phyloP scores from a whole-genome alignment of 2,113 vertebrate genomes.

The Mystacornis crossleyi region DNA sequence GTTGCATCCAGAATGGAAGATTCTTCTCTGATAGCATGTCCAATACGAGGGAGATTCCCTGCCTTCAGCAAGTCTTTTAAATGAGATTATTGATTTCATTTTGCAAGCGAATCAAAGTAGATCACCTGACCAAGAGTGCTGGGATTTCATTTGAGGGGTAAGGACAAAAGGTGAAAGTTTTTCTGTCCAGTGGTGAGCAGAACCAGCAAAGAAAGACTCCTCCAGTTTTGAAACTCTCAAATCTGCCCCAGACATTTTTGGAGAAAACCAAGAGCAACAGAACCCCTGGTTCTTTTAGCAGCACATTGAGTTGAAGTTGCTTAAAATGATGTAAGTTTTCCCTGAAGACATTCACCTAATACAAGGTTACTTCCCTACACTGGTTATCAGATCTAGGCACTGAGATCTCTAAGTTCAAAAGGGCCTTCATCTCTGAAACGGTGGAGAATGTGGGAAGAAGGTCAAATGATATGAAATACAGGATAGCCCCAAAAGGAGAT shows the following conservation, averaged over 20 bases:
- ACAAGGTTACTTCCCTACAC: not conserved
- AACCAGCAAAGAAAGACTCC: not conserved
- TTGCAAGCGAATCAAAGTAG: not conserved
- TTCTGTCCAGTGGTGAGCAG: not conserved
- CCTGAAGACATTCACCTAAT: not conserved
- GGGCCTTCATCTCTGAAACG: not conserved
- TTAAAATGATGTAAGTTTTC: not conserved
- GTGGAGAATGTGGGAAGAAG: not conserved
- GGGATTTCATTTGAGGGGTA: not conserved
- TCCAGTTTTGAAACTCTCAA: not conserved
- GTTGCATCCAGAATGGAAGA: constrained; percentile 24
- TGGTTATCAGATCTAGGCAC: not conserved
- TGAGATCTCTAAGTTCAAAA: not conserved
- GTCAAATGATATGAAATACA: not conserved
- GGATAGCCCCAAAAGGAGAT: not conserved
- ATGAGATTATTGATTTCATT: constrained; percentile 65
- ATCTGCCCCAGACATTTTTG: not conserved
- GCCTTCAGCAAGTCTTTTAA: constrained; percentile 54
- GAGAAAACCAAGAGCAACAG: not conserved
- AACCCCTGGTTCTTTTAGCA: not conserved
- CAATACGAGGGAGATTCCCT: constrained; percentile 7
- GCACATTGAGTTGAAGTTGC: not conserved
- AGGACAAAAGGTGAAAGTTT: constrained; percentile 51
- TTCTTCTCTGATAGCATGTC: constrained; percentile 17
- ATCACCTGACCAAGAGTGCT: not conserved